Evolutionary conservation across 1,140 invertebrate species (phyloP).

Genomic region (Capitella teleta): DNA sequence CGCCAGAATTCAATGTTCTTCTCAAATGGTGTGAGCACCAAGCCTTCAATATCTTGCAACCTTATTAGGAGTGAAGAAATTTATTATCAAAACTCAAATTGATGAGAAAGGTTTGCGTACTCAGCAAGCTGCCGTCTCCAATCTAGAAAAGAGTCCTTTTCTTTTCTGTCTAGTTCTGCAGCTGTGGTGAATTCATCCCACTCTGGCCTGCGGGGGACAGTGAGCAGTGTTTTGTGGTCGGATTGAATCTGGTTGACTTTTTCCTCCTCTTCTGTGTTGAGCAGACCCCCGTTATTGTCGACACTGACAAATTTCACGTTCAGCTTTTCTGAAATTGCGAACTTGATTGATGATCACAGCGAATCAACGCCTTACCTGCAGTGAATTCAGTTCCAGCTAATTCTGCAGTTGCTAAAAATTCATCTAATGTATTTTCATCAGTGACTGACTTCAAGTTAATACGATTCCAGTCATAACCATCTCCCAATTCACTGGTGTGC

Average conservation of each 20-base stretch:
- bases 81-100: background rate
- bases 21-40: conserved; percentile 91
- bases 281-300: conserved; percentile 49
- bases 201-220: conserved; percentile 71
- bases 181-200: conserved; percentile 66
- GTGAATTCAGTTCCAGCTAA: conserved; percentile 83
- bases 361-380: conserved; percentile 37
- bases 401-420: conserved; percentile 87
- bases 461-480: conserved; percentile 80
- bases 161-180: conserved; percentile 63
- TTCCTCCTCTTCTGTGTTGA: conserved; percentile 53
- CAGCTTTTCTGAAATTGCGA: conserved; percentile 59
- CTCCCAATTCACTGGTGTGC: conserved; percentile 74
- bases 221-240: conserved; percentile 54
- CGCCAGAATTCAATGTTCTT: conserved; percentile 97
- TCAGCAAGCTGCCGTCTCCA: conserved; percentile 72
- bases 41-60: conserved; percentile 66
- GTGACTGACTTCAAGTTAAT: conserved; percentile 87
- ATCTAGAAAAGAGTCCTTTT: conserved; percentile 70
- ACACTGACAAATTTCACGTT: conserved; percentile 69
- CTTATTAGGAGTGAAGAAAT: conserved; percentile 14
- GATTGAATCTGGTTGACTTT: conserved; percentile 52
- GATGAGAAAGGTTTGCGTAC: conserved; percentile 17
- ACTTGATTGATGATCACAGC: conserved; percentile 6
- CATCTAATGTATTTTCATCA: conserved; percentile 87